Conservation (phyloP, 2,113 vertebrate genomes). For the Lagopus leucura region DNA sequence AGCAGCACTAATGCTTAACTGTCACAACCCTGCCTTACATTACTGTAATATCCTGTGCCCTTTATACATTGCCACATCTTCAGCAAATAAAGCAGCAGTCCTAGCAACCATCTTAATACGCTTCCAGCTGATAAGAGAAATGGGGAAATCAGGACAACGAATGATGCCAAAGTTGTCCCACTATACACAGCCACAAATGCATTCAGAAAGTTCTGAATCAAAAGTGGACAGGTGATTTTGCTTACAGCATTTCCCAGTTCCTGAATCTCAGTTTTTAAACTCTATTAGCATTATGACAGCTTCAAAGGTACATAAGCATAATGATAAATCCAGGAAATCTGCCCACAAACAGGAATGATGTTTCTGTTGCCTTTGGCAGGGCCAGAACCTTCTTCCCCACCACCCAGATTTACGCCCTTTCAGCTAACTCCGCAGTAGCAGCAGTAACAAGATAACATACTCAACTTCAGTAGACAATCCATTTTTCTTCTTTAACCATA, state of each 20-base stretch:
- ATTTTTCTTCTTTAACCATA: not conserved
- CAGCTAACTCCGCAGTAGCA: not conserved
- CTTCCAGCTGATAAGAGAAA: not conserved
- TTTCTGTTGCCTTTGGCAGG: not conserved
- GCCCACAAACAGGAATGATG: not conserved
- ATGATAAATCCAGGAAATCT: not conserved
- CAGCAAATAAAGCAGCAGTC: not conserved
- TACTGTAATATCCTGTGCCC: accelerated
- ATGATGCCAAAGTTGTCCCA: not conserved
- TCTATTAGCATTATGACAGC: not conserved
- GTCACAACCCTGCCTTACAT: not conserved
- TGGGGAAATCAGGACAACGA: not conserved
- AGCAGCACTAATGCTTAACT: not conserved
- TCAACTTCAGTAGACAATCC: not conserved
- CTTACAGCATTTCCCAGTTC: not conserved
- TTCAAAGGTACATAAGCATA: not conserved
- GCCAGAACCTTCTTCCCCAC: not conserved
- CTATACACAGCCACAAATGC: not conserved
- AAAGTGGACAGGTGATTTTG: not conserved
- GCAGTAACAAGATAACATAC: not conserved
- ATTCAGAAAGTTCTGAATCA: not conserved
- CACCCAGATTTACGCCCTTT: not conserved
- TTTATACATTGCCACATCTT: not conserved
- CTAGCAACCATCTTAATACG: not conserved
- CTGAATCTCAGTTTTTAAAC: not conserved